Evolutionary conservation across 2,888 invertebrate genomes (phyloP).

Genomic region (Leucophenga montana): DNA sequence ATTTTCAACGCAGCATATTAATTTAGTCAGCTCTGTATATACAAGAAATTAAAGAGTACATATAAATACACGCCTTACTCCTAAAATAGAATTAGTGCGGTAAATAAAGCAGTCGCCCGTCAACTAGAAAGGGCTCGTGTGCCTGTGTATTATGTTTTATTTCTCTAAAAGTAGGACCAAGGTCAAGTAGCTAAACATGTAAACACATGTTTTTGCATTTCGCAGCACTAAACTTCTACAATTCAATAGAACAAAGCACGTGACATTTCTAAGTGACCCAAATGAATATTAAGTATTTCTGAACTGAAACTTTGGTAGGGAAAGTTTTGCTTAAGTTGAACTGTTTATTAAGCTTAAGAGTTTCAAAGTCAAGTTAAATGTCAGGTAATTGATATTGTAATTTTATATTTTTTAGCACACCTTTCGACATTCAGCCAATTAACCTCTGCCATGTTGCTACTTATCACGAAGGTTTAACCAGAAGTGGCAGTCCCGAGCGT

Average conservation of each 20-base stretch:
- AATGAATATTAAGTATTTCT: constrained; percentile 16
- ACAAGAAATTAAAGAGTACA: neutral
- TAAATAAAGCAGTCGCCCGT: neutral
- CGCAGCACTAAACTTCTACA: neutral
- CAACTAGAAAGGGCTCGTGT: neutral
- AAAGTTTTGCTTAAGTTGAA: neutral
- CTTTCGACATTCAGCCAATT: constrained; percentile 10
- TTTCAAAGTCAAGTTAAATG: constrained; percentile 28
- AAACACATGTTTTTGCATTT: constrained; percentile 3
- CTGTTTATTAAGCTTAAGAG: constrained; percentile 13
- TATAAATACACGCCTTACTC: too few relatives aligned
- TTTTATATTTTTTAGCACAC: neutral
- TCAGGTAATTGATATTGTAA: neutral
- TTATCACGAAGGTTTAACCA: too few relatives aligned
- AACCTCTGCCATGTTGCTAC: constrained; percentile 11
- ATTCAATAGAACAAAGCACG: constrained; percentile 9
- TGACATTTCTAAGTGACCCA: constrained; percentile 30
- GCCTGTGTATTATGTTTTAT: constrained; percentile 9
- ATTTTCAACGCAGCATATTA: too few relatives aligned
- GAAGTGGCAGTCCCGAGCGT: too few relatives aligned
- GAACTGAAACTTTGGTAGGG: too few relatives aligned
- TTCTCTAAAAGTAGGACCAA: constrained; percentile 17
- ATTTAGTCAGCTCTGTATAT: neutral
- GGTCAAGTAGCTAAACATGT: constrained; percentile 20
- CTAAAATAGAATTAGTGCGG: neutral